These are phyloP conservation scores for Equus quagga DNA, from an alignment of 2,113 vertebrate genomes.

Conservation along the genomic window DNA sequence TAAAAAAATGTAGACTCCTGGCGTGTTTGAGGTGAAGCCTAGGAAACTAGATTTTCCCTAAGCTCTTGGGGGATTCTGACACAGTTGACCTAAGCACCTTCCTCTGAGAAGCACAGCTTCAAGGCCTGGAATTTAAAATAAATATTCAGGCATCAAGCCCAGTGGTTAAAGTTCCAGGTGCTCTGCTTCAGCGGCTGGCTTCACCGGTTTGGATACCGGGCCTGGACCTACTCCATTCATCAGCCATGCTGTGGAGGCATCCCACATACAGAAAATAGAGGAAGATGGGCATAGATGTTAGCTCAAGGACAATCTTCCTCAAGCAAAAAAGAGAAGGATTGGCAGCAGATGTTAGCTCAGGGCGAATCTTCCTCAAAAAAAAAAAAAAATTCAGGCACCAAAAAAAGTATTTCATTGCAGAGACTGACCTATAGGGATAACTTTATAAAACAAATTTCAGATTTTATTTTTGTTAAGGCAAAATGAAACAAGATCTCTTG, in stretches of 20 bases:
- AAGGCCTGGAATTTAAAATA: not conserved
- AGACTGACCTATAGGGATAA: not conserved
- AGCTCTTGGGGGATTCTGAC: not conserved
- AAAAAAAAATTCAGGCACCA: not conserved
- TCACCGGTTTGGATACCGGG: too few relatives aligned
- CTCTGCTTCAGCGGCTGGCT: too few relatives aligned
- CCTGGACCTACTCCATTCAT: too few relatives aligned
- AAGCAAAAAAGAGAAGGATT: too few relatives aligned
- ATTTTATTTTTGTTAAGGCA: not conserved
- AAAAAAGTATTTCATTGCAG: not conserved
- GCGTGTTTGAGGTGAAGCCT: not conserved
- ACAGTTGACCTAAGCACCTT: not conserved
- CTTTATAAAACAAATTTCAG: slow-evolving; percentile 39
- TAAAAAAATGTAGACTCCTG: not conserved
- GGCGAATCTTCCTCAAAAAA: too few relatives aligned
- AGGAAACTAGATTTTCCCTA: not conserved
- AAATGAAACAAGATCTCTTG: not conserved
- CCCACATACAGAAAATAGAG: too few relatives aligned
- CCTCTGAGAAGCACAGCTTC: not conserved
- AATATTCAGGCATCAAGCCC: not conserved
- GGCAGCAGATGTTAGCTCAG: too few relatives aligned
- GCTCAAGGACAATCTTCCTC: too few relatives aligned
- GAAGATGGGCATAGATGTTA: too few relatives aligned
- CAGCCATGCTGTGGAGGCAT: too few relatives aligned
- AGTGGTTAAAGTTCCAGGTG: too few relatives aligned